Conservation (phyloP, 2,113 vertebrate genomes). For the Erythrocercus mccallii region DNA sequence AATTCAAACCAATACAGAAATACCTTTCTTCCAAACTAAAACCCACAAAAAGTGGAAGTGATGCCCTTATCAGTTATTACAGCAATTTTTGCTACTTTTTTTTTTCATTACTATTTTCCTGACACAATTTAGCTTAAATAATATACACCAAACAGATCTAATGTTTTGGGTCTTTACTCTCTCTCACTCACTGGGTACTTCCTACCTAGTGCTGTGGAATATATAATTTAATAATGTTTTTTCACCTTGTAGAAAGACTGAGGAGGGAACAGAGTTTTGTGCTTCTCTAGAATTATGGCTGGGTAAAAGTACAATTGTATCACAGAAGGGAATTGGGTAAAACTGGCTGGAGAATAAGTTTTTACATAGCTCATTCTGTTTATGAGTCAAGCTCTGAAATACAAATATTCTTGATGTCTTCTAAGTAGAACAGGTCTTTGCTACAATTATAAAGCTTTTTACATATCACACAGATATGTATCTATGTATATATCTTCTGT, state of each 20-base stretch:
- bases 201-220: not conserved
- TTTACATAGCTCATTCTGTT: not conserved
- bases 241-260: not conserved
- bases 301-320: not conserved
- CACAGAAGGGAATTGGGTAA: not conserved
- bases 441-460: not conserved
- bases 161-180: not conserved
- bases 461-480: not conserved
- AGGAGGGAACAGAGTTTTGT: not conserved
- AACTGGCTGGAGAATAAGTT: not conserved
- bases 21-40: not conserved
- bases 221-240: not conserved
- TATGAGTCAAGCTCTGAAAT: not conserved
- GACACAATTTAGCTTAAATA: not conserved
- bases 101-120: not conserved
- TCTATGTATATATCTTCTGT: not conserved
- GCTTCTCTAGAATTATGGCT: not conserved
- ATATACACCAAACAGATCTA: not conserved
- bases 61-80: not conserved
- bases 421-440: not conserved
- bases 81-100: not conserved
- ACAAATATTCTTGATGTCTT: not conserved
- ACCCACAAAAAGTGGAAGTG: not conserved
- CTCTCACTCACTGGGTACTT: not conserved
- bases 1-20: not conserved